Percentiles rank a stretch among this genome's conserved stretches.
phyloP scores from a whole-genome alignment of 2,113 vertebrate species.

The Melanerpes formicivorus region DNA sequence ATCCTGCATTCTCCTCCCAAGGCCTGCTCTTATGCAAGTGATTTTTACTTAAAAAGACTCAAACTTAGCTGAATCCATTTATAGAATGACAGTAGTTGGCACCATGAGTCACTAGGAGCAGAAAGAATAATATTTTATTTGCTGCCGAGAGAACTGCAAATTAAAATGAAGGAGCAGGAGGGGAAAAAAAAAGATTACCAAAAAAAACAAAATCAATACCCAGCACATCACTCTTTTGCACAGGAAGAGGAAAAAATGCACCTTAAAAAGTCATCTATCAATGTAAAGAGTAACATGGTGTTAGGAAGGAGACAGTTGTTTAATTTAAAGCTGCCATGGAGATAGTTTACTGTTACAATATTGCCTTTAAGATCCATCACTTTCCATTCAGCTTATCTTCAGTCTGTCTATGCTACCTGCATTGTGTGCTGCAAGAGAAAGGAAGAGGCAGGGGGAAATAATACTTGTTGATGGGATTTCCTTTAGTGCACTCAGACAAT shows the following conservation, averaged over 20 bases:
- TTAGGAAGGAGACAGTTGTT: constrained; percentile 47
- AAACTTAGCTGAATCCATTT: constrained; percentile 55
- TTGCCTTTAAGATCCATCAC: constrained; percentile 52
- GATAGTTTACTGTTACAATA: constrained; percentile 11
- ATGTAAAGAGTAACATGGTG: constrained; percentile 29
- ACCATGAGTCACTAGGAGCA: constrained; percentile 68
- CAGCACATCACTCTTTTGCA: constrained; percentile 46
- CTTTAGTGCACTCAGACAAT: constrained; percentile 42
- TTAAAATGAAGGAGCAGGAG: constrained; percentile 31
- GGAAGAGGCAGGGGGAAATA: constrained; percentile 49
- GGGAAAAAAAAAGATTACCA: not conserved
- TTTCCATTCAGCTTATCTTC: constrained; percentile 17
- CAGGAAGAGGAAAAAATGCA: constrained; percentile 18
- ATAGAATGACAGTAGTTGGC: constrained; percentile 60
- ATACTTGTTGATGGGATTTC: constrained; percentile 66
- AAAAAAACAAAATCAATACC: constrained; percentile 37
- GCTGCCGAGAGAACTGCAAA: constrained; percentile 69
- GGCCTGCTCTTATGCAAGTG: constrained; percentile 53
- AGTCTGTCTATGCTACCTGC: not conserved
- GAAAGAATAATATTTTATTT: constrained; percentile 67
- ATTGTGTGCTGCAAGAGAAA: not conserved
- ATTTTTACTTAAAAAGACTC: constrained; percentile 55
- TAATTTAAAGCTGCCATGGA: constrained; percentile 53
- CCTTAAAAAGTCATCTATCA: constrained; percentile 55
- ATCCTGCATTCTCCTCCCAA: constrained; percentile 54